Evolutionary conservation across 2,113 vertebrate species (phyloP), one percentile per base, ranked within the genome.

Genomic region (Haemorhous mexicanus): DNA sequence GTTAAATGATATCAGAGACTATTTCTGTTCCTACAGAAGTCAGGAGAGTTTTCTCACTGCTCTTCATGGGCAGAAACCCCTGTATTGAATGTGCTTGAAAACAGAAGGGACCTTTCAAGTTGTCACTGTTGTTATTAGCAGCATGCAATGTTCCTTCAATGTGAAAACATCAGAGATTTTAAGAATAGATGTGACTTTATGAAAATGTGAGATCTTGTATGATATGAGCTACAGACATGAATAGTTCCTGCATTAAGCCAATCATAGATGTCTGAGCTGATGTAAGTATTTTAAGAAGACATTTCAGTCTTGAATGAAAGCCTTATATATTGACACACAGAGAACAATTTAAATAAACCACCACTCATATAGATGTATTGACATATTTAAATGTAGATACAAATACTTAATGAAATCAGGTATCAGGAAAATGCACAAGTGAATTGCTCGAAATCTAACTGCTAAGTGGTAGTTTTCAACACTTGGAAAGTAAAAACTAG

Each of bases 311-410:
- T 86, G 50, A 90, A 88, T 77, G 88, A 83, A 87, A 93, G 55
- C 75, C 72, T 90, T 64, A 47, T 3, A 75, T 83, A 26, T 33
- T 62, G 58, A 89, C 7, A 5, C 32, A 87, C 61, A 59, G 15
- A 43, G 52, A 89, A 86, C 73, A 46, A 74, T 84, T 96, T 53
- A 63, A 94, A 70, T 75, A 88, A 89, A 92, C 37, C 80, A 44
- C 20, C 33, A 78, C 64, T 82, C 77, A 78, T 49, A 64, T 7
- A 76, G 35, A 74, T 19, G 28, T 37, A 94, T 6, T 83, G 84
- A 85, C 50, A 63, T 49, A 61, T 56, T 78, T 80, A 81, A 73
- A 83, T 21, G 37, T 9, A 78, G 72, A 44, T 56, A 67, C 24
- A 88, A 87, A 67, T 32, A 44, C 43, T 50, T 59, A 16, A 66